phyloP scores from a whole-genome alignment of 2,888 invertebrate species.

The Ypsolopha sequella region DNA sequence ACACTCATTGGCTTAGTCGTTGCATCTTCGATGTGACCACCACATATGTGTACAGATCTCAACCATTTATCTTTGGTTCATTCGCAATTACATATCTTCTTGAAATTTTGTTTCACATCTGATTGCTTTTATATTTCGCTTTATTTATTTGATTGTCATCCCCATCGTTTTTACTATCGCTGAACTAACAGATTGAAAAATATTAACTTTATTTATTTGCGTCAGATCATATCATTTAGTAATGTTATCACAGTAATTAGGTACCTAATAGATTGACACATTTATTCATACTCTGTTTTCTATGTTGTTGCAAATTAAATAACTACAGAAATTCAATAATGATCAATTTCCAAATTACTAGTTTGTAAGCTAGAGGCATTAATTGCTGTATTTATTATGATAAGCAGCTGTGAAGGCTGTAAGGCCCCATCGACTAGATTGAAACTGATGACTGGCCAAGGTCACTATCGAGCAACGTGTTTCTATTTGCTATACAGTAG shows the following conservation, averaged over 20 bases:
- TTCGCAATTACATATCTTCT: slow-evolving; percentile 33
- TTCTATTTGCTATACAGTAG: neutral
- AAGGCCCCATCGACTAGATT: slow-evolving; percentile 2
- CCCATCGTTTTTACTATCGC: slow-evolving; percentile 11
- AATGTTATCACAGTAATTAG: slow-evolving; percentile 6
- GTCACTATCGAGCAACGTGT: slow-evolving; percentile 30
- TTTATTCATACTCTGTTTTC: neutral
- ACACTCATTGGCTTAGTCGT: slow-evolving; percentile 60
- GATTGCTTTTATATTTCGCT: slow-evolving; percentile 34
- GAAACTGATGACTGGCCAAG: slow-evolving; percentile 37
- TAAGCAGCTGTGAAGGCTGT: neutral
- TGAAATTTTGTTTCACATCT: slow-evolving; percentile 45
- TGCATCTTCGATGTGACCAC: slow-evolving; percentile 56
- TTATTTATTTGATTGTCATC: slow-evolving; percentile 40
- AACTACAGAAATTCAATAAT: neutral
- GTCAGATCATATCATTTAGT: slow-evolving; percentile 13
- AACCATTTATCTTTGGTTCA: slow-evolving; percentile 41
- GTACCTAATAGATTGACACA: slow-evolving; percentile 4
- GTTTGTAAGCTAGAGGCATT: neutral
- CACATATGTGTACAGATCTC: slow-evolving; percentile 37
- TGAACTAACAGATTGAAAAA: slow-evolving; percentile 40
- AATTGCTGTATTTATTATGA: neutral
- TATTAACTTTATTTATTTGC: slow-evolving; percentile 23
- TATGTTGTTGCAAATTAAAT: slow-evolving; percentile 6
- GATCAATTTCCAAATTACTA: neutral